These are phyloP conservation scores for Calephelis perditalis DNA, from an alignment of 2,888 invertebrate species.

Conservation along the genomic window DNA sequence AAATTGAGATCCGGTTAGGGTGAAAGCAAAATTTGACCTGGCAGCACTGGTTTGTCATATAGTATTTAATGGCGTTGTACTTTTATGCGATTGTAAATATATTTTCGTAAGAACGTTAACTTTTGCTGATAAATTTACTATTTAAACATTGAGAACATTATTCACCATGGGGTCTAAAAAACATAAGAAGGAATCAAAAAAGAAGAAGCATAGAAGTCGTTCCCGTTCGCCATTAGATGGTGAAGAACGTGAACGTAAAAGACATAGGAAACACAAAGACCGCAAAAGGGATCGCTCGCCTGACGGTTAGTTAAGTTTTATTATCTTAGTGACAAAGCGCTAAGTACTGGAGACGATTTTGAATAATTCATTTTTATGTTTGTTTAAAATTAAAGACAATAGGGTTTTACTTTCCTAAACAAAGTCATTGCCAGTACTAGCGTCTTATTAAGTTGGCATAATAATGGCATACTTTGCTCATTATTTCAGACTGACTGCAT, in stretches of 20 bases:
- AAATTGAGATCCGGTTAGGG: too few relatives aligned
- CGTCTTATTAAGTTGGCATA: slow-evolving; percentile 49
- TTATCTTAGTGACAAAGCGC: slow-evolving; percentile 37
- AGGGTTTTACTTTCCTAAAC: slow-evolving; percentile 3
- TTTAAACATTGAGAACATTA: not conserved
- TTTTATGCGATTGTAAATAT: too few relatives aligned
- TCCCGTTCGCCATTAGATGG: slow-evolving; percentile 76
- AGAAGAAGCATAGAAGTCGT: slow-evolving; percentile 81
- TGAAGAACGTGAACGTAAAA: slow-evolving; percentile 76
- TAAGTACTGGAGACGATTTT: slow-evolving; percentile 47
- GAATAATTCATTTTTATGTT: not conserved
- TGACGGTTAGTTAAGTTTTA: slow-evolving; percentile 70
- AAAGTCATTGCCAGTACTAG: slow-evolving; percentile 47
- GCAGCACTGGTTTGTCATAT: too few relatives aligned
- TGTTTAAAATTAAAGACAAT: not conserved
- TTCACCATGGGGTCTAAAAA: slow-evolving; percentile 83
- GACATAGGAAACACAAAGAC: slow-evolving; percentile 76
- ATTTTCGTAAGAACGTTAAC: too few relatives aligned
- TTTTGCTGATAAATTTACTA: not conserved
- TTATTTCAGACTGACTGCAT: slow-evolving; percentile 75
- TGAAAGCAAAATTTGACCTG: too few relatives aligned
- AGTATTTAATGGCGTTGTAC: not conserved
- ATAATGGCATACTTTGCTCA: slow-evolving; percentile 76
- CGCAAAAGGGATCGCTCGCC: slow-evolving; percentile 73
- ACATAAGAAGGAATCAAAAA: slow-evolving; percentile 83